Base-by-base conservation (phyloP, 2,113 vertebrate genomes). In the Cochlearius cochlearius region DNA sequence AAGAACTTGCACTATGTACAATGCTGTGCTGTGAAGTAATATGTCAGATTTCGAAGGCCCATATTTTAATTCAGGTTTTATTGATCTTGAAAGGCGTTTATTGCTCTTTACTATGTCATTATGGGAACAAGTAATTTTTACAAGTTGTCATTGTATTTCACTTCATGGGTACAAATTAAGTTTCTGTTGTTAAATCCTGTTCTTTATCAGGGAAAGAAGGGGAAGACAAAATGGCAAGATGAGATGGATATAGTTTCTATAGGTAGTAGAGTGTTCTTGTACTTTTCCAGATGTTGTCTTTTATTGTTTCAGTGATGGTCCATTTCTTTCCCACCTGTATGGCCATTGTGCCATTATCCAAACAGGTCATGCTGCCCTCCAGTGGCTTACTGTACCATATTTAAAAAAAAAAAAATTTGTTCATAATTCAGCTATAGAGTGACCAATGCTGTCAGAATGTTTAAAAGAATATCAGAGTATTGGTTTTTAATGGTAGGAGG, bases 361-460 rank as follows among this genome's bases (percentile, higher is more conserved):
- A 94, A 94, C 92, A 88, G 17, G 30, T 93, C 94, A 29, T 92
- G 88, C 95, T 97, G 96, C 96, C 82, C 85, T 97, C 95, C 92
- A 86, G 92, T 92, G 96, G 88, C 62, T 95, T 80, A 41, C 22
- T 78, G 30, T 69, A 85, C 90, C 41, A 62, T 68, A 66, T 71
- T 75, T 27, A 34, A n/a, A 60, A 41, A 16, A 75, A 26, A 47
- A 16, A 18, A 12, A 26, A 63, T 6, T n/a, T 60, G 27, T 36
- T 92, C 23, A 25, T 45, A 82, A 86, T 30, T 91, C 19, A 17
- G 23, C 16, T 81, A 5, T 15, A 41, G 30, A 49, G 20, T 67
- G n/a, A 59, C 39, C 36, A 77, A 20, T 3, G 12, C 58, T 45
- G 30, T 95, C 82, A 84, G 63, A 68, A 43, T 52, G 21, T 86